These are phyloP conservation scores for Gasteruption jaculator DNA, from an alignment of 2,888 invertebrate genomes.

Conservation along the genomic window DNA sequence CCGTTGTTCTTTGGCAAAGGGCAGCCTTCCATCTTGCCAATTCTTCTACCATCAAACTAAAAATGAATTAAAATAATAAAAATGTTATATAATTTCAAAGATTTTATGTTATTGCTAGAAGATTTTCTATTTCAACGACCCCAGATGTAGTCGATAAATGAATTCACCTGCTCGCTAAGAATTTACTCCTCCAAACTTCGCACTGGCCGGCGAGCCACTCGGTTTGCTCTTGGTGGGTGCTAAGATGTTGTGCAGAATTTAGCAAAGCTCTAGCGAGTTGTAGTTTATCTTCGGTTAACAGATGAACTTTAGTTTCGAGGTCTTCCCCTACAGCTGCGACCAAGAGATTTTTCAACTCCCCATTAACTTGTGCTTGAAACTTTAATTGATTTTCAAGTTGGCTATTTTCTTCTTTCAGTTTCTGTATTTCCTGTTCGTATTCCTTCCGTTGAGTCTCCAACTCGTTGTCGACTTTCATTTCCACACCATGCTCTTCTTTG, in stretches of 20 bases:
- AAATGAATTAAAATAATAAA: conserved; percentile 31
- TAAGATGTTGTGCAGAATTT: conserved; percentile 80
- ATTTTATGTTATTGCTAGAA: conserved; percentile 7
- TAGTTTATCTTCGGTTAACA: conserved; percentile 87
- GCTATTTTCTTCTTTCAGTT: conserved; percentile 65
- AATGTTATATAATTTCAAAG: conserved; percentile 4
- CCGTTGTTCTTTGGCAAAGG: conserved; percentile 66
- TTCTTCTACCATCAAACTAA: conserved; percentile 88
- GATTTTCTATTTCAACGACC: not conserved
- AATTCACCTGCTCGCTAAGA: conserved; percentile 80
- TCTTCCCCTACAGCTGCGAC: conserved; percentile 96
- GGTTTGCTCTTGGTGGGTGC: conserved; percentile 87
- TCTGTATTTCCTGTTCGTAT: conserved; percentile 61
- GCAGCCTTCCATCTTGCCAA: conserved; percentile 81
- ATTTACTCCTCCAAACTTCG: conserved; percentile 96
- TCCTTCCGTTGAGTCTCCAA: conserved; percentile 54
- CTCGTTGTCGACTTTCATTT: conserved; percentile 29
- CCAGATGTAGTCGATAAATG: conserved; percentile 1
- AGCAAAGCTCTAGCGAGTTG: conserved; percentile 80
- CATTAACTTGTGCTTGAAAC: conserved; percentile 84
- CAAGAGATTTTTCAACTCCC: conserved; percentile 85
- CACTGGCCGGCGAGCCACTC: conserved; percentile 91
- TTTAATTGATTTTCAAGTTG: conserved; percentile 76
- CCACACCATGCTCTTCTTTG: conserved; percentile 24
- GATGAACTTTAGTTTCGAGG: conserved; percentile 82